These are phyloP conservation scores for Danionella cerebrum DNA, from an alignment of 2,113 vertebrate species.

Conservation along the genomic window DNA sequence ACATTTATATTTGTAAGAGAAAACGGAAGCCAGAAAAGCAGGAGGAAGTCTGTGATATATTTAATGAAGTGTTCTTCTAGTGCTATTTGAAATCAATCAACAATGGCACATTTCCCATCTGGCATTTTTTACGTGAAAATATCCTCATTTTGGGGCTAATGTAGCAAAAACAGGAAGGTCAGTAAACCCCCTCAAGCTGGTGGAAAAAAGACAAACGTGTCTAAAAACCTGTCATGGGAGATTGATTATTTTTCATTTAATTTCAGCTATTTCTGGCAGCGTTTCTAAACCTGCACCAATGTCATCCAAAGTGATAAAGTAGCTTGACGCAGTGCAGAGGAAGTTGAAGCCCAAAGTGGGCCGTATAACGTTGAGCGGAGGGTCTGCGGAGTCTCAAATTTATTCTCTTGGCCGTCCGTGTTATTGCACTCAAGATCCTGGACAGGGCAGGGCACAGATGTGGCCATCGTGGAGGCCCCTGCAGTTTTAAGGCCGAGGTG, in stretches of 20 bases:
- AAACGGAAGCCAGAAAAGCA: background rate
- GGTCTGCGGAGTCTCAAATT: constrained; percentile 30
- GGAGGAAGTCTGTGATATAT: constrained; percentile 1
- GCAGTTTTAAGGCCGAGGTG: constrained; percentile 54
- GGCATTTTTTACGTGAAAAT: background rate
- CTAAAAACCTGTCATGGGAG: constrained; percentile 9
- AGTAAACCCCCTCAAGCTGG: background rate
- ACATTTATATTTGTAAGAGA: constrained; percentile 28
- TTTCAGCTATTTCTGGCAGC: constrained; percentile 23
- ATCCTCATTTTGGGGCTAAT: background rate
- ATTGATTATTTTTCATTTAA: constrained; percentile 41
- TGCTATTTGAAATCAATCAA: background rate
- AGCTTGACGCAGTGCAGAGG: background rate
- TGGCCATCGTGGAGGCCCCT: constrained; percentile 40
- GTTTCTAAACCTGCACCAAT: constrained; percentile 12
- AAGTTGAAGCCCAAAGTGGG: constrained; percentile 30
- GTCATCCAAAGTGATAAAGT: constrained; percentile 21
- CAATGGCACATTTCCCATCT: background rate
- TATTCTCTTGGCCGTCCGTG: constrained; percentile 19
- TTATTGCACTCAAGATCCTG: constrained; percentile 19
- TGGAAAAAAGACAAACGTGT: background rate
- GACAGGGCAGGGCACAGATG: constrained; percentile 54
- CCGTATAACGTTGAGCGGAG: constrained; percentile 19
- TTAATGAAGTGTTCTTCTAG: background rate
- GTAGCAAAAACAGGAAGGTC: background rate